A percentile compares a stretch with the other conserved stretches of the same genome.
Conservation (phyloP, 2,888 invertebrate species). For the Phyllotreta striolata region DNA sequence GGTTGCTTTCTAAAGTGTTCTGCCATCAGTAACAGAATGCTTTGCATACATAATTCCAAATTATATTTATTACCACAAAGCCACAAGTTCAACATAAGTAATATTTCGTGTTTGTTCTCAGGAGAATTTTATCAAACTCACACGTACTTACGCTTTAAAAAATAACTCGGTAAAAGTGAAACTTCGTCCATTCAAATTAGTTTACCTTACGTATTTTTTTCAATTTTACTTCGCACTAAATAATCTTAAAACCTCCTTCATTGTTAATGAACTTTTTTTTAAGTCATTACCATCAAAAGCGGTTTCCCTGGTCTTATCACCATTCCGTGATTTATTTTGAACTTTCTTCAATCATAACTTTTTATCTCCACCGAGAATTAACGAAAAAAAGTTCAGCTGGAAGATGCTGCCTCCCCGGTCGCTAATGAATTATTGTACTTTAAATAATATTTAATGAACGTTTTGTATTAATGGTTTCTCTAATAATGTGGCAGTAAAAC, state of each 20-base stretch:
- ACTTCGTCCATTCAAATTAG: no score
- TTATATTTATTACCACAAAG: conserved; percentile 15
- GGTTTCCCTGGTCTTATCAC: neutral
- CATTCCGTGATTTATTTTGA: conserved; percentile 5
- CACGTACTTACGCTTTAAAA: no score
- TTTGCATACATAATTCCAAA: conserved; percentile 21
- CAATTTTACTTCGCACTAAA: no score
- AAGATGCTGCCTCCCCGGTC: conserved; percentile 4
- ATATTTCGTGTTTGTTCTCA: no score
- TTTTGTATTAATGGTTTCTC: conserved; percentile 39
- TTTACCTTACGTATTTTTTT: no score
- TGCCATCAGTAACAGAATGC: conserved; percentile 23
- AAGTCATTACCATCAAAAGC: no score
- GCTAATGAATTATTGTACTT: conserved; percentile 17
- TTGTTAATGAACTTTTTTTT: no score
- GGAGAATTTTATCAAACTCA: no score
- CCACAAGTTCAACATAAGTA: no score
- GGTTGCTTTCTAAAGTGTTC: conserved; percentile 25
- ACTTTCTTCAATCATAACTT: conserved; percentile 4
- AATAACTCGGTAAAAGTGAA: no score
- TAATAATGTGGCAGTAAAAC: conserved; percentile 35
- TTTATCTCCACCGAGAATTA: conserved; percentile 9
- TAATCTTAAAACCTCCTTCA: no score
- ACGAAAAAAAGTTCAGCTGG: conserved; percentile 11
- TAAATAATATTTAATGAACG: conserved; percentile 36